Conservation (phyloP, 2,888 invertebrate genomes). For the Phragmatobia fuliginosa region DNA sequence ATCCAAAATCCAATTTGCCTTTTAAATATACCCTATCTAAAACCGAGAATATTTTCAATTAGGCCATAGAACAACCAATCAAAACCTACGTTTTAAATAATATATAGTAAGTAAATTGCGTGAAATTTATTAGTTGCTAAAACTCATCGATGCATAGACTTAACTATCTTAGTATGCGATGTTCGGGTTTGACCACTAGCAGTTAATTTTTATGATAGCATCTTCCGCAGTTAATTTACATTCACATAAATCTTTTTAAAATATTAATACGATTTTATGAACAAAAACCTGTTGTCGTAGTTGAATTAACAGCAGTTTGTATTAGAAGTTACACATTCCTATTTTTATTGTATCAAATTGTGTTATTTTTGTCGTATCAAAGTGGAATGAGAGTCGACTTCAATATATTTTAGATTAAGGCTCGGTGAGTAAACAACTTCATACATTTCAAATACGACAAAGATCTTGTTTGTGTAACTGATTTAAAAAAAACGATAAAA, state of each 20-base stretch:
- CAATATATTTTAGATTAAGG: too few species aligned
- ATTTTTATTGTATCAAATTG: too few species aligned
- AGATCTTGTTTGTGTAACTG: too few species aligned
- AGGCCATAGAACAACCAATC: background rate
- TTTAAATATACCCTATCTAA: too few species aligned
- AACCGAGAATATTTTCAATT: too few species aligned
- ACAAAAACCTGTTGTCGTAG: background rate
- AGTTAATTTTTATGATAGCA: constrained; percentile 11
- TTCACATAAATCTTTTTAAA: constrained; percentile 3
- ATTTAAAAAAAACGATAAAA: too few species aligned
- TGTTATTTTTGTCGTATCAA: too few species aligned
- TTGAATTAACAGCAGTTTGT: background rate
- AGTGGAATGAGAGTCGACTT: too few species aligned
- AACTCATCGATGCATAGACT: background rate
- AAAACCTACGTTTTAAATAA: too few species aligned
- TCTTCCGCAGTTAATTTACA: background rate
- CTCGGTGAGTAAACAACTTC: too few species aligned
- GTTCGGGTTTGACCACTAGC: background rate
- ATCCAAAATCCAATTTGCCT: background rate
- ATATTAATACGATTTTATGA: background rate
- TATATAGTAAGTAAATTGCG: background rate
- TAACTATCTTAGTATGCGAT: constrained; percentile 3
- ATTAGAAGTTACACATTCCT: background rate
- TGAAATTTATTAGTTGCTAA: background rate
- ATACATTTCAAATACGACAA: too few species aligned